phyloP scores from a whole-genome alignment of 2,888 invertebrate species.

The Cheilosia urbana region DNA sequence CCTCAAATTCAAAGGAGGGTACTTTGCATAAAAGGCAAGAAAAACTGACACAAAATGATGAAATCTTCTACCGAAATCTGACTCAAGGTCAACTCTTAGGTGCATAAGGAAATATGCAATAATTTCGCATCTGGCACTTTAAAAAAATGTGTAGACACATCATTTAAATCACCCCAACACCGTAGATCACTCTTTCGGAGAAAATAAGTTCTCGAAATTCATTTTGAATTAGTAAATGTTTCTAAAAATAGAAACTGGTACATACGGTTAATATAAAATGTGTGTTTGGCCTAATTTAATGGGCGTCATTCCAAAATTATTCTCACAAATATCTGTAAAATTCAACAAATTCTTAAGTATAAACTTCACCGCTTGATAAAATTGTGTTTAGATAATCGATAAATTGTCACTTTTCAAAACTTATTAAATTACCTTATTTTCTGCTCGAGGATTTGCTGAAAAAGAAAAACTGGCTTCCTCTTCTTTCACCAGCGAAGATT shows the following conservation, averaged over 20 bases:
- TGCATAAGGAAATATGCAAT: too few species aligned
- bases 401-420: neutral
- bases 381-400: too few species aligned
- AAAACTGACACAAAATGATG: neutral
- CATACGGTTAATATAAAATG: too few species aligned
- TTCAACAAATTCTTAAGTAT: too few species aligned
- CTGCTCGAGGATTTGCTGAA: neutral
- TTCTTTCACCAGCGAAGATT: neutral
- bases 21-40: too few species aligned
- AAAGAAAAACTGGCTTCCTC: neutral
- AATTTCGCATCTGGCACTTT: neutral
- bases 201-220: too few species aligned
- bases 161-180: neutral
- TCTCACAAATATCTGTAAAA: too few species aligned
- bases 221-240: too few species aligned
- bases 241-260: too few species aligned
- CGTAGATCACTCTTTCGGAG: neutral
- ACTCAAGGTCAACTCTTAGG: neutral
- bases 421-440: constrained; percentile 23
- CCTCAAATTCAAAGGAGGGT: too few species aligned
- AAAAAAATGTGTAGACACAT: neutral
- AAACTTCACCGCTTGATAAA: neutral
- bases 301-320: too few species aligned
- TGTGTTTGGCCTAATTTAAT: too few species aligned
- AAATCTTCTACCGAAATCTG: neutral